These are phyloP conservation scores for Drepana arcuata DNA, from an alignment of 1,140 invertebrate species.

Conservation along the genomic window DNA sequence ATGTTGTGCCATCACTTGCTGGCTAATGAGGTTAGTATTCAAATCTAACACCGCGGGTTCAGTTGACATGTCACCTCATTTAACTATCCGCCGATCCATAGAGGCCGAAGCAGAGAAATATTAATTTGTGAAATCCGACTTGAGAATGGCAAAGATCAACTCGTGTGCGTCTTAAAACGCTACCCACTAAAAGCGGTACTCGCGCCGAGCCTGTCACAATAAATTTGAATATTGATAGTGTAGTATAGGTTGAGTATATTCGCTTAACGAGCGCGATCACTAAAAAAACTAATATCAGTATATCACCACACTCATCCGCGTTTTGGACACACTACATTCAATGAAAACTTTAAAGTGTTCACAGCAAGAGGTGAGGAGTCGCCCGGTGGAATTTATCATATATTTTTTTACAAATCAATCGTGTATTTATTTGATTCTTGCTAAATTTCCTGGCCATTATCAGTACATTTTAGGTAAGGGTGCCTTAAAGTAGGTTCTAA, in stretches of 20 bases:
- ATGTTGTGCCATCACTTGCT: constrained; percentile 5
- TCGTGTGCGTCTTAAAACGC: too few species aligned
- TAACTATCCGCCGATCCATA: too few species aligned
- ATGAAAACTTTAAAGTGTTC: constrained; percentile 44
- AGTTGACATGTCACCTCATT: constrained; percentile 2
- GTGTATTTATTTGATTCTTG: too few species aligned
- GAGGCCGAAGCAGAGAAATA: constrained; percentile 7
- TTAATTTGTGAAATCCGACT: too few species aligned
- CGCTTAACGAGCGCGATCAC: constrained; percentile 49
- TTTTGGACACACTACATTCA: constrained; percentile 43
- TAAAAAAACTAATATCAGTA: constrained; percentile 61
- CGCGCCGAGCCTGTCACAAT: constrained; percentile 40
- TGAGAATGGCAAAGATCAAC: constrained; percentile 10
- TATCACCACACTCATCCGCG: constrained; percentile 57
- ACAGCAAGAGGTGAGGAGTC: too few species aligned
- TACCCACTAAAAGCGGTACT: too few species aligned
- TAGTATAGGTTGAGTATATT: constrained; percentile 44
- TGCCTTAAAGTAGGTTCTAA: too few species aligned
- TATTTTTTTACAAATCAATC: too few species aligned
- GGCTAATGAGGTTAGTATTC: constrained; percentile 9
- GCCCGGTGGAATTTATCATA: too few species aligned
- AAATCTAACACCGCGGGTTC: constrained; percentile 7
- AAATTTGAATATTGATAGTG: constrained; percentile 61
- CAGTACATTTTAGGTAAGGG: too few species aligned
- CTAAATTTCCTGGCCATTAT: too few species aligned